Evolutionary conservation across 2,113 vertebrate species (phyloP), one percentile per base, ranked within the genome.

Genomic region (Odontophorus gujanensis): DNA sequence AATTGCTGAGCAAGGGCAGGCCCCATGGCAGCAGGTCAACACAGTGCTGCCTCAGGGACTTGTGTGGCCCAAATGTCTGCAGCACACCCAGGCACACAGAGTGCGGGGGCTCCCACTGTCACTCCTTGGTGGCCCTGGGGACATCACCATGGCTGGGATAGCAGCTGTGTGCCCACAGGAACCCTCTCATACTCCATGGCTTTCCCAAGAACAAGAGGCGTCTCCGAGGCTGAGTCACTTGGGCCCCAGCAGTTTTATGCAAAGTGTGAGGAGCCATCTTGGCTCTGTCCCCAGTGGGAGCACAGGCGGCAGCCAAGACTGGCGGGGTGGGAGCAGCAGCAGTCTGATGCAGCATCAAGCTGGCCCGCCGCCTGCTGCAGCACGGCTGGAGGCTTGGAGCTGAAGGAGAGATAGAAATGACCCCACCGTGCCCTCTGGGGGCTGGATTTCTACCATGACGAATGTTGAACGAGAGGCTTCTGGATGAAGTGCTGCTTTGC

Each of bases 271-370:
- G 6, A 79, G n/a, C 71, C 69, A 20, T 17, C 71, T 51, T 13
- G 0, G 58, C 22, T 14, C 34, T 1, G 1, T 2, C 32, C 1
- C 0, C 69, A 38, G 86, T 15, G 0, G 51, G 34, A 79, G 38
- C 22, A 0, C 14, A 11, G 68, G 15, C 89, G 4, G 7, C 8
- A 1, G 40, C 1, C 25, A 8, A 7, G 78, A 14, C 65, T 2
- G 3, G 3, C 51, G 28, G 71, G 84, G 48, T 43, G 78, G 81
- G 85, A 91, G 10, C 63, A 2, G 82, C 80, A 69, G 83, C 75
- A 2, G 48, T 20, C 19, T 19, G 11, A 58, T 5, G 30, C 81
- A 68, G 74, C 87, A 55, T 45, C 4, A 0, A 3, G 24, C 62
- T 91, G 26, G 86, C 6, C 0, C 42, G 81, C 75, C 11, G 90